Percentiles rank a stretch among this genome's conserved stretches.
Evolutionary conservation across 2,113 vertebrate species (phyloP).

Genomic region (Rutilus rutilus): DNA sequence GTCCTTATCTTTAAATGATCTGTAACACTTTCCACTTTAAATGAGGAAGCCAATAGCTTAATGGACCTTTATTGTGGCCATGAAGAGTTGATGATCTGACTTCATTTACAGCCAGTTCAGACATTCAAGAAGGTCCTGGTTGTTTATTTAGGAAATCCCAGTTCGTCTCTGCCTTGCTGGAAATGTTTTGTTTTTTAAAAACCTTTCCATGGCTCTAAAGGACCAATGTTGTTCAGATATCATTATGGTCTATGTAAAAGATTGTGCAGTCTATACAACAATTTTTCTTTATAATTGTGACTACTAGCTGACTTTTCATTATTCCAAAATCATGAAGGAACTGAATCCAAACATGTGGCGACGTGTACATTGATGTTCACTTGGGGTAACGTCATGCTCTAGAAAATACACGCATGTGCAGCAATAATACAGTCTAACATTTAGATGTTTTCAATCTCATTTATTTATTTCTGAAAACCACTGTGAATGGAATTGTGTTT

Average conservation of each 20-base stretch:
- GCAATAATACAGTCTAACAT: slow-evolving; percentile 13
- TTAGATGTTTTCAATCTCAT: slow-evolving; percentile 24
- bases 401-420: slow-evolving; percentile 33
- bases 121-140: not conserved
- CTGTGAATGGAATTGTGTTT: slow-evolving; percentile 64
- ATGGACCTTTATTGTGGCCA: not conserved
- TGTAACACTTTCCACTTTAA: slow-evolving; percentile 12
- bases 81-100: not conserved
- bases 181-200: not conserved
- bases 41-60: not conserved
- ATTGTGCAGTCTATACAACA: no score
- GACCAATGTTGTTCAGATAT: not conserved
- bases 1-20: not conserved
- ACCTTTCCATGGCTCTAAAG: not conserved
- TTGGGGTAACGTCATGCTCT: slow-evolving; percentile 36
- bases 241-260: not conserved
- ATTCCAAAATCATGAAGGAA: not conserved
- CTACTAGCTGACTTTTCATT: slow-evolving; percentile 44
- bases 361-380: slow-evolving; percentile 31
- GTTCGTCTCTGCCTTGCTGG: not conserved
- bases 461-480: slow-evolving; percentile 58
- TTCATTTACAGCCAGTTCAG: not conserved
- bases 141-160: not conserved
- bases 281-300: slow-evolving; percentile 28
- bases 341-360: slow-evolving; percentile 35